A percentile compares a stretch with the other conserved stretches of the same genome.
Evolutionary conservation across 2,797 vertebrate genomes (phyloP).

Genomic region (Hephaestus fuliginosus): DNA sequence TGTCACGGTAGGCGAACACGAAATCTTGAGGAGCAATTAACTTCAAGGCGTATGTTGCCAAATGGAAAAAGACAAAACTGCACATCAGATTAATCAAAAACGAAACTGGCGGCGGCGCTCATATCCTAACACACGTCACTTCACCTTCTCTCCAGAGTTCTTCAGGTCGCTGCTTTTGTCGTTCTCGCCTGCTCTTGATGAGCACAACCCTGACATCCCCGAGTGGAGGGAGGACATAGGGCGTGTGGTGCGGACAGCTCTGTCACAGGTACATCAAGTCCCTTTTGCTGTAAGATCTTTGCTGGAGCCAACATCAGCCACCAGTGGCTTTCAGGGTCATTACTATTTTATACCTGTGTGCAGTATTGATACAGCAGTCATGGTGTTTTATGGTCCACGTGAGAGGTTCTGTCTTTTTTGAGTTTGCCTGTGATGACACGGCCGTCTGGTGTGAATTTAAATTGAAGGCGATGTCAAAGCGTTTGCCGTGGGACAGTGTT

Average conservation of each 20-base stretch:
- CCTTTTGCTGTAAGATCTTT: constrained; percentile 56
- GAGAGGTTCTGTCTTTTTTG: constrained; percentile 39
- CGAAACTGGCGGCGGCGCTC: constrained; percentile 57
- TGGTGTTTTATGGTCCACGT: constrained; percentile 42
- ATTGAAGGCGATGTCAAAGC: constrained; percentile 20
- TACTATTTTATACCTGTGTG: constrained; percentile 73
- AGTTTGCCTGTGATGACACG: constrained; percentile 35
- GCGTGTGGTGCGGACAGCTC: constrained; percentile 91
- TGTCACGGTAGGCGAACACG: constrained; percentile 70
- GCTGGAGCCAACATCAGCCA: constrained; percentile 44
- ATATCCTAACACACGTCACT: constrained; percentile 53
- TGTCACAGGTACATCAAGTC: constrained; percentile 89
- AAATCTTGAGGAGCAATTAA: constrained; percentile 79
- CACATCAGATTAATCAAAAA: constrained; percentile 75
- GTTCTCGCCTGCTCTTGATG: constrained; percentile 96
- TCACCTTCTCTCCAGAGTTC: constrained; percentile 85
- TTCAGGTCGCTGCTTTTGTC: constrained; percentile 95
- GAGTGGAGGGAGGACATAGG: constrained; percentile 97
- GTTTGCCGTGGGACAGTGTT: neutral
- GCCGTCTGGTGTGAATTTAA: constrained; percentile 24
- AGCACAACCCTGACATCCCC: constrained; percentile 95
- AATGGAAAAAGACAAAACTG: constrained; percentile 78
- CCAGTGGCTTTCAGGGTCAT: constrained; percentile 66
- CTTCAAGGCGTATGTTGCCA: constrained; percentile 69
- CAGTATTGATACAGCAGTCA: constrained; percentile 51